A percentile compares a stretch with the other conserved stretches of the same genome.
Evolutionary conservation across 2,888 invertebrate species (phyloP).

Genomic region (Bombylius major): DNA sequence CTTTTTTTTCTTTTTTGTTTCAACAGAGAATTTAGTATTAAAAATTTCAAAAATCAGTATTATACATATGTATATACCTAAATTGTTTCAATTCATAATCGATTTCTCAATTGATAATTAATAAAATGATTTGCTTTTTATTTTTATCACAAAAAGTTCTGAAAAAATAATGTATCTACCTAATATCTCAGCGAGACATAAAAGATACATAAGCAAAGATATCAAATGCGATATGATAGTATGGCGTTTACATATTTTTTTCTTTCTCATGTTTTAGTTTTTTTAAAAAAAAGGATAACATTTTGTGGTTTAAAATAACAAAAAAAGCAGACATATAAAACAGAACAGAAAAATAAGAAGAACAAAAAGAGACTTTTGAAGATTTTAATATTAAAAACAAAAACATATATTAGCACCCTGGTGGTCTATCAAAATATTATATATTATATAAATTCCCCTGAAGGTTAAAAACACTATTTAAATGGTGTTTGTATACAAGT

Average conservation of each 20-base stretch:
- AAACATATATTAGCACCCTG: neutral
- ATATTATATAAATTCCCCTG: too few species aligned
- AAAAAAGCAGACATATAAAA: too few species aligned
- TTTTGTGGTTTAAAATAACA: too few species aligned
- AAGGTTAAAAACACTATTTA: too few species aligned
- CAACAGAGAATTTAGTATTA: too few species aligned
- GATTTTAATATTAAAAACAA: neutral
- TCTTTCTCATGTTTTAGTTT: too few species aligned
- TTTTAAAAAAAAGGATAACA: too few species aligned
- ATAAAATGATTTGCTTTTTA: neutral
- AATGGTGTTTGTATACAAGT: too few species aligned
- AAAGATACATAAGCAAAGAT: neutral
- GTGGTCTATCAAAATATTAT: neutral
- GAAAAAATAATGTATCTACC: neutral
- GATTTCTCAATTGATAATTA: neutral
- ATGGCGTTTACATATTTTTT: neutral
- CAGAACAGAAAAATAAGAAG: neutral
- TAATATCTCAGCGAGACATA: neutral
- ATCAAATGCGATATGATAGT: neutral
- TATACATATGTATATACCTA: too few species aligned
- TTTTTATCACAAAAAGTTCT: neutral
- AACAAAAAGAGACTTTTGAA: neutral
- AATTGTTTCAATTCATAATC: too few species aligned
- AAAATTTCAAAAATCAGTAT: too few species aligned
- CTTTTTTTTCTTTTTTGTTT: too few species aligned